Conservation (phyloP, 2,888 invertebrate genomes). For the Eubasilissa splendida region DNA sequence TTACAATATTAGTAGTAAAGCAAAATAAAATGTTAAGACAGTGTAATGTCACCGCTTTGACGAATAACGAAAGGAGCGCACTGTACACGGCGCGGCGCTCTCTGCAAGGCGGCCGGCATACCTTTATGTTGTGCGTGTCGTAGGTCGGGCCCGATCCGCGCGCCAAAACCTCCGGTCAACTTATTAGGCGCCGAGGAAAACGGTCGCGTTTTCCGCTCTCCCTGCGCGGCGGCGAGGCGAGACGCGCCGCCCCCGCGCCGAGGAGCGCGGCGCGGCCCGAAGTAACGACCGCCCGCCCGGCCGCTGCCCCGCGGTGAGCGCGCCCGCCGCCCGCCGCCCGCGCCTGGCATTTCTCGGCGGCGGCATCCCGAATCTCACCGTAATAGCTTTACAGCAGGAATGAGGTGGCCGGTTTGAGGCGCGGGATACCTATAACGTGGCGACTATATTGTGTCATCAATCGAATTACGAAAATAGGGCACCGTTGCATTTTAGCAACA, state of each 20-base stretch:
- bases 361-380: not conserved
- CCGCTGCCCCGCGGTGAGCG: not conserved
- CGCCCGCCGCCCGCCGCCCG: not conserved
- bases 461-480: too few species aligned
- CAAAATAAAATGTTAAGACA: too few species aligned
- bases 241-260: not conserved
- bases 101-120: not conserved
- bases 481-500: too few species aligned
- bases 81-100: not conserved
- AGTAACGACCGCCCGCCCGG: not conserved
- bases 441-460: too few species aligned
- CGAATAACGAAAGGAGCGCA: too few species aligned
- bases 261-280: not conserved
- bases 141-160: constrained; percentile 25
- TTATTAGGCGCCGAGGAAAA: not conserved
- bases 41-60: too few species aligned
- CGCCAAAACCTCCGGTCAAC: constrained; percentile 26
- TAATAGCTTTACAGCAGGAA: constrained; percentile 9
- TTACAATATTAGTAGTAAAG: too few species aligned
- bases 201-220: constrained; percentile 3
- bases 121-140: constrained; percentile 20
- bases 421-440: too few species aligned
- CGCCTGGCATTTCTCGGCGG: not conserved
- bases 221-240: not conserved
- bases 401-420: constrained; percentile 3